Evolutionary conservation across 2,113 vertebrate genomes (phyloP).

Genomic region (Myrmophylax atrothorax): DNA sequence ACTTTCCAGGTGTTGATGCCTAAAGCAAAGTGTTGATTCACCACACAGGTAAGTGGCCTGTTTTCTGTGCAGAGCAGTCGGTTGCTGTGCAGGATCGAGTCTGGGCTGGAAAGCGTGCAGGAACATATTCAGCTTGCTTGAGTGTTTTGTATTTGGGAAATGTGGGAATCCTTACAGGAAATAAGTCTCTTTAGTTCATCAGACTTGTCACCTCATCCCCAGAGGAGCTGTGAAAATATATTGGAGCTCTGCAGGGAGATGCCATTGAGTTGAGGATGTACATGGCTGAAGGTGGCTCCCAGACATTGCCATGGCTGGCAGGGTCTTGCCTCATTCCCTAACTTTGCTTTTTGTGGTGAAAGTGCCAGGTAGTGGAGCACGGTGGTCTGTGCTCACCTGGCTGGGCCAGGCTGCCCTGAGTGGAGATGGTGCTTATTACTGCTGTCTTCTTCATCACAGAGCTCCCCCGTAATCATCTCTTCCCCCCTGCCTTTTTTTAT

Average conservation of each 20-base stretch:
- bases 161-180: not conserved
- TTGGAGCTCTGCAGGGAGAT: not conserved
- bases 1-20: not conserved
- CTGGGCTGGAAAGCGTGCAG: not conserved
- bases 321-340: not conserved
- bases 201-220: not conserved
- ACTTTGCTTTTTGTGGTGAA: not conserved
- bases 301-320: accelerated
- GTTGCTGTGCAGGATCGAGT: not conserved
- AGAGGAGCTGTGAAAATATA: not conserved
- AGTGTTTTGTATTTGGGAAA: not conserved
- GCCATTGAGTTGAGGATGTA: too few species aligned
- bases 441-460: not conserved
- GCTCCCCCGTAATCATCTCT: not conserved
- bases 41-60: not conserved
- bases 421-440: not conserved
- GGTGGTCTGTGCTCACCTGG: not conserved
- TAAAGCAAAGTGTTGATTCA: not conserved
- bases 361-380: not conserved
- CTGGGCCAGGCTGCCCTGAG: not conserved
- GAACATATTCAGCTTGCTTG: not conserved
- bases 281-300: not conserved
- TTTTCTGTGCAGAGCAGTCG: accelerated
- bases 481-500: not conserved
- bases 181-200: not conserved